Base-by-base conservation (phyloP, 2,888 invertebrate genomes). In the Plagodis pulveraria region DNA sequence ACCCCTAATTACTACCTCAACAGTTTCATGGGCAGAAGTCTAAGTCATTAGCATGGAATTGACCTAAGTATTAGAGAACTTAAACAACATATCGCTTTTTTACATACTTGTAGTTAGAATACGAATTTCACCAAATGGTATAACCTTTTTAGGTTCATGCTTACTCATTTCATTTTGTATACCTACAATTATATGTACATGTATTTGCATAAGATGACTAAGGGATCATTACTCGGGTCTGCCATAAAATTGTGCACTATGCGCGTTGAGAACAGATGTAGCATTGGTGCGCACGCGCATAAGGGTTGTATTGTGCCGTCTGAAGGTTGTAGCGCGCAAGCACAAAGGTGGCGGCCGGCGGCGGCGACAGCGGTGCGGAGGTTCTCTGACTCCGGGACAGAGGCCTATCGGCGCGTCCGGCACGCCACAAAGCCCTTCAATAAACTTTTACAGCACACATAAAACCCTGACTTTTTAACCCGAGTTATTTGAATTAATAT, bases 401-500 rank as follows among this genome's bases (percentile, higher is more conserved):
- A 75, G 83, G 83, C 83, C 86, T 82, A 87, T 87, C 91, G 91
- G 89, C 91, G 86, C 89, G 89, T 87, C 88, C 90, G 89, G 84
- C 85, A 86, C 81, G 80, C 89, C 89, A 92, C 91, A 92, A 92
- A 92, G 91, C 85, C 89, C 91, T 77, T 83, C 86, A 87, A 92
- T 92, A 92, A 92, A 92, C 85, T 88, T 92, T 92, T 92, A 92
- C 90, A 91, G 78, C 92, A 72, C 83, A 81, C 88, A 92, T 92
- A 92, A 92, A 92, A 92, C 88, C 91, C 91, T 83, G 91, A 91
- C 91, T 92, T 92, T 92, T 92, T 92, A 91, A 91, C 91, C 92
- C 83, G 83, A 91, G 87, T 91, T 92, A 92, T 92, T 92, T 92
- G 92, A 91, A 92, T 92, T 92, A 91, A 91, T 92, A 91, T 92